phyloP scores from a whole-genome alignment of 2,888 invertebrate genomes.

The Spodoptera exigua region DNA sequence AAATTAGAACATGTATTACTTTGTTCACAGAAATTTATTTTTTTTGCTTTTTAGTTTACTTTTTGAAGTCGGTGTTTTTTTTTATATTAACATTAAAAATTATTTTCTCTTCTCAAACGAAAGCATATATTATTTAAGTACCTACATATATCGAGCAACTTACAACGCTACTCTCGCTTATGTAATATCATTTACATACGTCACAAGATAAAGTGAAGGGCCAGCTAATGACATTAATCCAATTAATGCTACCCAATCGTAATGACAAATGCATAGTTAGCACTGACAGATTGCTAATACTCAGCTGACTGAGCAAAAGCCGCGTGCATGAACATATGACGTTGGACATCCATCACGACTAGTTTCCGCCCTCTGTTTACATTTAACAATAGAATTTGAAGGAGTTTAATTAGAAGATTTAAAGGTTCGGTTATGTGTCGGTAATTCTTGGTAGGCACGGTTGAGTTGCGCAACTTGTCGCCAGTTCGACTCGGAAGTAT shows the following conservation, averaged over 20 bases:
- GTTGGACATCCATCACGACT: slow-evolving; percentile 59
- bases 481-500: neutral
- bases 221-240: slow-evolving; percentile 54
- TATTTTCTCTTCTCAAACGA: too few species aligned
- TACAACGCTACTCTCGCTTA: too few species aligned
- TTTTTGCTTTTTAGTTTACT: too few species aligned
- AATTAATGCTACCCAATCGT: slow-evolving; percentile 67
- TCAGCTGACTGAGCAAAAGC: slow-evolving; percentile 69
- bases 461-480: too few species aligned
- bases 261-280: slow-evolving; percentile 79
- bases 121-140: too few species aligned
- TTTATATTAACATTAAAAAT: too few species aligned
- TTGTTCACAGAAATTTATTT: too few species aligned
- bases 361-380: slow-evolving; percentile 37
- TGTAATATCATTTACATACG: slow-evolving; percentile 38
- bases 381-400: slow-evolving; percentile 1
- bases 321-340: slow-evolving; percentile 53
- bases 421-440: too few species aligned
- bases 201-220: slow-evolving; percentile 43
- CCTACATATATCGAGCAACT: too few species aligned
- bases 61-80: too few species aligned
- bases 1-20: too few species aligned
- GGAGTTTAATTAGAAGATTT: neutral
- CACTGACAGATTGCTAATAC: slow-evolving; percentile 75
- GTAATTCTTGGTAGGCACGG: too few species aligned